Evolutionary conservation across 2,888 invertebrate genomes (phyloP), one percentile per base, ranked within the genome.

Genomic region (Spatulosminthurus flaviceps): DNA sequence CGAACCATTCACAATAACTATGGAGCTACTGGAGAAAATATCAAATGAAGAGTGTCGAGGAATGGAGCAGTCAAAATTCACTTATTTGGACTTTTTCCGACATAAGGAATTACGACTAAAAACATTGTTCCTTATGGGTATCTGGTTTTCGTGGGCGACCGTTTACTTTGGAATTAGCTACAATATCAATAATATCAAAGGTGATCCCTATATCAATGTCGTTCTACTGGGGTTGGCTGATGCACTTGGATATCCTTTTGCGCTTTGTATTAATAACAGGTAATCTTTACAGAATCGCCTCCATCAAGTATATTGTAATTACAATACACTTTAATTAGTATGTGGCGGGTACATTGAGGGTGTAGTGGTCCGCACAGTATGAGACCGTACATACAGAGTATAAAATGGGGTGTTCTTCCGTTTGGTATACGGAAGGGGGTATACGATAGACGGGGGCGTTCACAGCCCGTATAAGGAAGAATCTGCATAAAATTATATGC

Each of bases 161-260:
- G 81, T 82, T 5, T 83, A 83, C 41, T 83, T 79, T 77, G 83
- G 83, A 29, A 74, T 83, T 19, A 81, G 81, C 29, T 83, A 80
- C 73, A 83, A 83, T 67, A 77, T 80, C 0, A 82, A 82, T n/a
- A 83, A 82, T 74, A 41, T 83, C 11, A 67, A 72, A 16, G 83
- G 83, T 26, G 72, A 82, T 78, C 34, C 73, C 16, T 79, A 81
- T 60, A 24, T 79, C 29, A 83, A 83, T 72, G 78, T 83, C 19
- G 69, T 60, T 34, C 43, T 82, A 4, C 66, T 83, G 76, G 83
- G 82, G 0, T 21, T 81, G 5, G 76, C 81, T 0, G 83, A 83
- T 67, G 80, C 81, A 19, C 9, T 82, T 7, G 82, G 82, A 7
- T 82, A 81, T 67, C 80, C 81, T 16, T 76, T 70, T 1, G 81